Evolutionary conservation across 1,140 invertebrate genomes (phyloP).

Genomic region (Ganaspis sp.): DNA sequence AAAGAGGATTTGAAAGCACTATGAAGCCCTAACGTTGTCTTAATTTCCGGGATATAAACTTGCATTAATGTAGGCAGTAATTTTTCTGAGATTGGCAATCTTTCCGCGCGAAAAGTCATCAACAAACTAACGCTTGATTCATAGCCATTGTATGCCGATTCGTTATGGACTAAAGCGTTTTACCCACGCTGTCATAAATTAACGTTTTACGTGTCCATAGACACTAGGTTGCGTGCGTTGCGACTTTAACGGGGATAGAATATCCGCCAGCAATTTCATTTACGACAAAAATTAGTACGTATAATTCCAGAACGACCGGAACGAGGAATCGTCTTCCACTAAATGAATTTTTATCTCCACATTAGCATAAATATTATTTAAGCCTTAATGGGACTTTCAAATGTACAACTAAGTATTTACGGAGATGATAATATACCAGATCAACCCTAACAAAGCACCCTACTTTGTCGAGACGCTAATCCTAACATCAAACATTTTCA

Average conservation of each 20-base stretch:
- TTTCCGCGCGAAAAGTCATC: conserved; percentile 42
- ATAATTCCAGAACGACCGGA: conserved; percentile 40
- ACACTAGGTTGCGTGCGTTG: neutral
- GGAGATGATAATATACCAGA: conserved; percentile 42
- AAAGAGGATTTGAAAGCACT: neutral
- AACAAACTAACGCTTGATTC: conserved; percentile 37
- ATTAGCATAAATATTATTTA: conserved; percentile 57
- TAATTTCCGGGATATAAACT: conserved; percentile 17
- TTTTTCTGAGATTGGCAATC: conserved; percentile 32
- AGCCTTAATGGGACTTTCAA: conserved; percentile 49
- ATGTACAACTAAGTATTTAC: conserved; percentile 51
- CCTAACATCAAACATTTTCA: conserved; percentile 32
- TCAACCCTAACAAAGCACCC: conserved; percentile 38
- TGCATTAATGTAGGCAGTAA: conserved; percentile 2
- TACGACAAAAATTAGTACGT: conserved; percentile 48
- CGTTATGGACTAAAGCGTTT: conserved; percentile 15
- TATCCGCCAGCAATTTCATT: conserved; percentile 45
- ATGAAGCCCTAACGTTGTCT: neutral
- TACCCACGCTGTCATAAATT: conserved; percentile 36
- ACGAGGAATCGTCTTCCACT: conserved; percentile 37
- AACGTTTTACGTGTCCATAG: conserved; percentile 31
- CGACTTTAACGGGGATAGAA: conserved; percentile 25
- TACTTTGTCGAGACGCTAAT: conserved; percentile 41
- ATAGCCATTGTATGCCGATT: conserved; percentile 37
- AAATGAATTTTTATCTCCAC: conserved; percentile 54